Conservation (phyloP, 2,113 vertebrate species). For the Sebastes fasciatus region DNA sequence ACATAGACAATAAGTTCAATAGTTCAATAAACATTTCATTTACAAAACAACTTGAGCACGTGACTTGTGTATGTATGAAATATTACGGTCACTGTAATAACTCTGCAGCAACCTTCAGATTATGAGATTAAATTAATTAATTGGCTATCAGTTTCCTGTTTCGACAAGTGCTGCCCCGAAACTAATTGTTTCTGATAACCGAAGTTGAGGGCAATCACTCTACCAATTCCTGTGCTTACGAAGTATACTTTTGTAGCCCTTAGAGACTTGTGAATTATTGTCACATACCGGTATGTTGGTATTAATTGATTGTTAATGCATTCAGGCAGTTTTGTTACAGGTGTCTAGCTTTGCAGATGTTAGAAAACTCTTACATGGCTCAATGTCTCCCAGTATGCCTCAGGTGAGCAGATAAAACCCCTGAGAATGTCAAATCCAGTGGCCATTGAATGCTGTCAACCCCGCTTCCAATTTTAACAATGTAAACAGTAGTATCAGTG, state of each 20-base stretch:
- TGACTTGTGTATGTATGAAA: neutral
- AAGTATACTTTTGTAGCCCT: neutral
- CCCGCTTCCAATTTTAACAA: neutral
- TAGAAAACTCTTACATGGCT: too few relatives aligned
- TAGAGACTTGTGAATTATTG: neutral
- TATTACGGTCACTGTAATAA: neutral
- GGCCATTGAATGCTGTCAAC: neutral
- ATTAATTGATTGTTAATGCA: too few relatives aligned
- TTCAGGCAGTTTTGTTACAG: too few relatives aligned
- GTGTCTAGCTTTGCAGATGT: too few relatives aligned
- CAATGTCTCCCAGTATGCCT: too few relatives aligned
- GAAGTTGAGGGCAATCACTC: neutral
- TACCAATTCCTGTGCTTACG: neutral
- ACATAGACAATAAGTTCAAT: too few relatives aligned
- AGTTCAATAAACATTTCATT: neutral
- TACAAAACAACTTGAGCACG: neutral
- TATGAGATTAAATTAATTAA: neutral
- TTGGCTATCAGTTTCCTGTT: neutral
- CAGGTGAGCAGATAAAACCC: too few relatives aligned
- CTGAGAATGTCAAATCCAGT: too few relatives aligned
- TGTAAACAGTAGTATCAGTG: neutral
- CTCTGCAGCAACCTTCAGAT: neutral
- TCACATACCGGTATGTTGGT: neutral
- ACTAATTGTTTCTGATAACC: neutral
- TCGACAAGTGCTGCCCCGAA: neutral